phyloP scores from a whole-genome alignment of 2,113 vertebrate genomes.

The Tapirus terrestris region DNA sequence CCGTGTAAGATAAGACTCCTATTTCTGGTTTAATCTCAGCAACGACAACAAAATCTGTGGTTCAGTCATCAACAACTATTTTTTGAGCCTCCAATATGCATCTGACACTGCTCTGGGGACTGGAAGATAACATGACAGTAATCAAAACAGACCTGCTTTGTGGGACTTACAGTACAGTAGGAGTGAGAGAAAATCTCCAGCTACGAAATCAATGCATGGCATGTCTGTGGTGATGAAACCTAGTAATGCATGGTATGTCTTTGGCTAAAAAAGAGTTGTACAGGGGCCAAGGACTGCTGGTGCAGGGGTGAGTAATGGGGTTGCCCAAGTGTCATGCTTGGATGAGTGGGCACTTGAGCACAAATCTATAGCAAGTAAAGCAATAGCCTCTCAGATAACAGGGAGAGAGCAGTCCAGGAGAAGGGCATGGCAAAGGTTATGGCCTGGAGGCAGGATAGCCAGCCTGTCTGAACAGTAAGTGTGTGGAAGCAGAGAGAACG shows the following conservation, averaged over 20 bases:
- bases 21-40: not conserved
- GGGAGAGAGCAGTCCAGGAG: not conserved
- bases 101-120: not conserved
- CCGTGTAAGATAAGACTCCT: not conserved
- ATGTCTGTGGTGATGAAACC: not conserved
- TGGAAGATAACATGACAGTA: not conserved
- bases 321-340: not conserved
- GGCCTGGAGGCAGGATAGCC: not conserved
- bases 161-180: rapidly evolving
- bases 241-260: not conserved
- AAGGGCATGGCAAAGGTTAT: not conserved
- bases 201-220: rapidly evolving
- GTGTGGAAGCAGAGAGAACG: not conserved
- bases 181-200: not conserved
- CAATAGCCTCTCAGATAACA: no score
- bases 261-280: not conserved
- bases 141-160: not conserved
- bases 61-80: not conserved
- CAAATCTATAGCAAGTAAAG: not conserved
- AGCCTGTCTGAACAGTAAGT: not conserved
- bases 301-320: not conserved
- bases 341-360: not conserved
- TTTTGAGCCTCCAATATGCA: no score
- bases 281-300: no score
- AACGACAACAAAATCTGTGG: not conserved